Evolutionary conservation across 2,888 invertebrate genomes (phyloP).

Genomic region (Melieria picta): DNA sequence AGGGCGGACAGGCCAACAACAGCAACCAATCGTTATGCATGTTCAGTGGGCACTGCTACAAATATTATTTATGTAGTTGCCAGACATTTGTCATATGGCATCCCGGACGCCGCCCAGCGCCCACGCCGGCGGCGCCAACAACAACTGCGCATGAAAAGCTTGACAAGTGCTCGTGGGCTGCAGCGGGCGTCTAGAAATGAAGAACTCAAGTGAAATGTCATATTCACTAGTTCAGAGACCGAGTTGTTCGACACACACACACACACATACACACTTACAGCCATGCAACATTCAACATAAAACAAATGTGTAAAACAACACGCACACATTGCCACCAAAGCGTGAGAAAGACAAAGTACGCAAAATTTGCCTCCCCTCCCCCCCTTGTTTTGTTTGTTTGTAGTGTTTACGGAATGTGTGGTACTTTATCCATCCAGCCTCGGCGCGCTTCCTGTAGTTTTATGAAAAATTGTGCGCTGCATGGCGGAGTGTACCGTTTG

Average conservation of each 20-base stretch:
- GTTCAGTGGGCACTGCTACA: neutral
- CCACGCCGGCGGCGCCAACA: neutral
- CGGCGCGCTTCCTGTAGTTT: too few relatives aligned
- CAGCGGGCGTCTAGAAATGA: too few relatives aligned
- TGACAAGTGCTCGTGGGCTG: neutral
- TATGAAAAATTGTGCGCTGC: too few relatives aligned
- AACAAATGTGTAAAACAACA: neutral
- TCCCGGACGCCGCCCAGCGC: neutral
- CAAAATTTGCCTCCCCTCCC: too few relatives aligned
- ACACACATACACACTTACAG: slow-evolving; percentile 5
- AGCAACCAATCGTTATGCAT: neutral
- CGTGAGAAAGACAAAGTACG: too few relatives aligned
- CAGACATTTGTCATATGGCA: slow-evolving; percentile 6
- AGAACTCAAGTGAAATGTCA: too few relatives aligned
- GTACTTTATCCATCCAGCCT: too few relatives aligned
- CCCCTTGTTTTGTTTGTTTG: too few relatives aligned
- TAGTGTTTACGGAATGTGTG: too few relatives aligned
- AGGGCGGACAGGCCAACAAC: neutral
- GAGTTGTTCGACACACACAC: slow-evolving; percentile 16
- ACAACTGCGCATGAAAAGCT: neutral
- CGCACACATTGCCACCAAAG: too few relatives aligned
- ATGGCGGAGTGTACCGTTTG: too few relatives aligned
- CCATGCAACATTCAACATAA: slow-evolving; percentile 12
- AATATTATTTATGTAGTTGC: slow-evolving; percentile 2
- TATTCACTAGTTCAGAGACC: neutral